Conservation (phyloP, 1,140 invertebrate species). For the Cyphomyrmex costatus region DNA sequence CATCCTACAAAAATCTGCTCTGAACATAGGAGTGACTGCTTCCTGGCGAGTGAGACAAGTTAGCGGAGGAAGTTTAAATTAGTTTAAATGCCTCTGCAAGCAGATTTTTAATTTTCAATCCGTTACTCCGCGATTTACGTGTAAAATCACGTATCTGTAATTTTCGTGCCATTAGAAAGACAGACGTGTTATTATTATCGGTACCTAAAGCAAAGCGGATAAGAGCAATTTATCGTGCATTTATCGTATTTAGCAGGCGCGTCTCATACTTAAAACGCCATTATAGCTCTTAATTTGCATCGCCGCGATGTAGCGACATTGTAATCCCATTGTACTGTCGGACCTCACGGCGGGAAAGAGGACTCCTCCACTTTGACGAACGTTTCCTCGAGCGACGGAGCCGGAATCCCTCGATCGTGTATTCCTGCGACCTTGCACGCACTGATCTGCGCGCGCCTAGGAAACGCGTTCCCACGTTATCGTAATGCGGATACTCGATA, state of each 20-base stretch:
- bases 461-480: conserved; percentile 69
- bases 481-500: conserved; percentile 49
- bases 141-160: conserved; percentile 13
- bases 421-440: conserved; percentile 27
- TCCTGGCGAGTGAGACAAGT: conserved; percentile 13
- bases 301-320: conserved; percentile 39
- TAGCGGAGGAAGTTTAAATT: conserved; percentile 16
- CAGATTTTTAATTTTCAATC: conserved; percentile 29
- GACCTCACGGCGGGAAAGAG: background rate
- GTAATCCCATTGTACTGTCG: conserved; percentile 57
- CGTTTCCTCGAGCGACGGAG: conserved; percentile 54
- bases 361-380: conserved; percentile 39
- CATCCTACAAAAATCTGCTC: background rate
- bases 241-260: conserved; percentile 38
- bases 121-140: background rate
- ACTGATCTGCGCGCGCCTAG: background rate
- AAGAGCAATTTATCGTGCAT: conserved; percentile 46
- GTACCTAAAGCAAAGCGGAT: conserved; percentile 18
- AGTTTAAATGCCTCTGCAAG: background rate
- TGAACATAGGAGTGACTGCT: conserved; percentile 23
- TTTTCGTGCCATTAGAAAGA: conserved; percentile 17
- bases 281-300: conserved; percentile 59
- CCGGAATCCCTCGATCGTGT: conserved; percentile 3
- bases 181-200: conserved; percentile 41
- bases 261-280: conserved; percentile 53